Evolutionary conservation across 2,797 vertebrate genomes (phyloP).

Genomic region (Acropternis orthonyx): DNA sequence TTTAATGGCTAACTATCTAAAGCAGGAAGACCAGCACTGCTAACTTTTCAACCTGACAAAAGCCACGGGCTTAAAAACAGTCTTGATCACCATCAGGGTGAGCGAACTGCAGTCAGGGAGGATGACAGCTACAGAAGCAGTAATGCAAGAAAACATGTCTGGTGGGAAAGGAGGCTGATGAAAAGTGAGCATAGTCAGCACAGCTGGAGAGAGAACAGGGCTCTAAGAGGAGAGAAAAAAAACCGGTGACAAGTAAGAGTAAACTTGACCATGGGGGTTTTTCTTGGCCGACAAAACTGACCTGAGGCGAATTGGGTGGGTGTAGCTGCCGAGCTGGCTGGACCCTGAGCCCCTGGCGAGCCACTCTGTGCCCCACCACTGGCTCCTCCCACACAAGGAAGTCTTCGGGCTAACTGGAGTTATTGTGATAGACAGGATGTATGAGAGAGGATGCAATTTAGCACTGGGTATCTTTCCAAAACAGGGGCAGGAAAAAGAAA

Average conservation of each 20-base stretch:
- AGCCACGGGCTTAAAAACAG: rapidly evolving
- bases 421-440: neutral
- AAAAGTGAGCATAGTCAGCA: neutral
- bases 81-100: rapidly evolving
- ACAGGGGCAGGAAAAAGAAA: neutral
- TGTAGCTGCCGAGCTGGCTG: neutral
- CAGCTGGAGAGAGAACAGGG: neutral
- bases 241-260: neutral
- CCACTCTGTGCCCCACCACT: neutral
- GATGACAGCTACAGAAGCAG: neutral
- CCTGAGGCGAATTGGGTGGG: neutral
- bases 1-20: neutral
- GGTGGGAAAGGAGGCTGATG: neutral
- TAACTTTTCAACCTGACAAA: neutral
- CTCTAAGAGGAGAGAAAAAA: neutral
- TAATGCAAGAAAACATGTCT: neutral
- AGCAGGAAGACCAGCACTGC: neutral
- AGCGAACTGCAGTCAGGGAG: neutral
- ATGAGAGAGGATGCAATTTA: neutral
- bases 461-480: neutral
- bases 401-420: neutral
- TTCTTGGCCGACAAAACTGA: neutral
- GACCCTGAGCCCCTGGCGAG: neutral
- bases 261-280: rapidly evolving
- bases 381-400: rapidly evolving